phyloP scores from a whole-genome alignment of 2,888 invertebrate genomes.

The Rhamphomyia laevipes region DNA sequence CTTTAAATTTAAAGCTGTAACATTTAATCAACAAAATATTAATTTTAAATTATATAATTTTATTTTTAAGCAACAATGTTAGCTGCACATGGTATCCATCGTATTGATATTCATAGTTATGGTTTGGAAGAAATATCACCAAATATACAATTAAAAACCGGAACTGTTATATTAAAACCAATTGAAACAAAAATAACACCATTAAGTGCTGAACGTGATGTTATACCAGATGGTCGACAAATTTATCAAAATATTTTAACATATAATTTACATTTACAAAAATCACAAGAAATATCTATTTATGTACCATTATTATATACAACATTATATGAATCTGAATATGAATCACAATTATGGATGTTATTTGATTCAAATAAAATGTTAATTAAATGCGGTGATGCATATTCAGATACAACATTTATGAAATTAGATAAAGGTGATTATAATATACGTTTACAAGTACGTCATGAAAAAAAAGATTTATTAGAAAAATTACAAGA shows the following conservation, averaged over 20 bases:
- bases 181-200: conserved; percentile 68
- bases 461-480: conserved; percentile 81
- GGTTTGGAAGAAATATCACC: conserved; percentile 70
- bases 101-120: conserved; percentile 56
- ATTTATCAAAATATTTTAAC: conserved; percentile 83
- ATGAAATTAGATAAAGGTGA: conserved; percentile 90
- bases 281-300: conserved; percentile 70
- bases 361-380: conserved; percentile 85
- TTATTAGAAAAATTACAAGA: conserved; percentile 78
- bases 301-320: conserved; percentile 71
- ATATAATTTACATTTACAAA: conserved; percentile 73
- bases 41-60: too few relatives aligned
- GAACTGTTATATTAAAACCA: conserved; percentile 67
- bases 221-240: conserved; percentile 76
- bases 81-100: conserved; percentile 61
- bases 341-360: conserved; percentile 96
- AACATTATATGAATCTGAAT: conserved; percentile 89
- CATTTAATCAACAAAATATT: too few relatives aligned
- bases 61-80: conserved; percentile 49
- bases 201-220: conserved; percentile 63
- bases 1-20: too few relatives aligned
- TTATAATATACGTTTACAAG: conserved; percentile 72
- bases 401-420: conserved; percentile 68
- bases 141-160: conserved; percentile 57
- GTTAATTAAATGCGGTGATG: conserved; percentile 74